A percentile compares a stretch with the other conserved stretches of the same genome.
Conservation (phyloP, 2,113 vertebrate species). For the Pimephales promelas region DNA sequence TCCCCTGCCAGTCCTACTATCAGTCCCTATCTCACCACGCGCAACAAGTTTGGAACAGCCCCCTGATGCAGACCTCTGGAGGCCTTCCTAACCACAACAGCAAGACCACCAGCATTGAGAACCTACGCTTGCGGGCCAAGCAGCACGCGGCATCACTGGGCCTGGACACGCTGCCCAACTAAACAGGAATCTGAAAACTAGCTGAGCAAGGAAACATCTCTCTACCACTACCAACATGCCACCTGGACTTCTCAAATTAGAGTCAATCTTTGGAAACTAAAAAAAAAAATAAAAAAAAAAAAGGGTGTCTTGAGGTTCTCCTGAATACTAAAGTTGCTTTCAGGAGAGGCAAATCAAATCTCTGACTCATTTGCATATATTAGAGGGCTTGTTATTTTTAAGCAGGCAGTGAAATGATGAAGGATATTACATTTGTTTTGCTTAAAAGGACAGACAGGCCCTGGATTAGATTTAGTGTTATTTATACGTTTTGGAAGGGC, state of each 20-base stretch:
- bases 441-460: slow-evolving; percentile 6
- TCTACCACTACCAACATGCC: neutral
- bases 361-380: neutral
- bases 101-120: slow-evolving; percentile 99
- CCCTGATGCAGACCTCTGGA: slow-evolving; percentile 88
- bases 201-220: slow-evolving; percentile 30
- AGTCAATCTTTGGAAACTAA: neutral
- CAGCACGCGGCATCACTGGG: slow-evolving; percentile 96
- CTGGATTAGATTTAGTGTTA: slow-evolving; percentile 15
- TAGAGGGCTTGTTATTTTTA: neutral
- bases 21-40: slow-evolving; percentile 94
- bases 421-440: neutral
- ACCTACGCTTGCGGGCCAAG: slow-evolving; percentile 93
- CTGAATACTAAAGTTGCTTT: neutral
- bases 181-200: slow-evolving; percentile 62
- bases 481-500: slow-evolving; percentile 29
- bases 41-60: slow-evolving; percentile 94
- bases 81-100: slow-evolving; percentile 90
- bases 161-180: slow-evolving; percentile 94
- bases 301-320: neutral
- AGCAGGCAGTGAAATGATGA: neutral
- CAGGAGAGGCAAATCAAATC: neutral
- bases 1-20: slow-evolving; percentile 98
- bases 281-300: neutral
- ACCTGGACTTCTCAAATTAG: slow-evolving; percentile 4